A percentile compares a stretch with the other conserved stretches of the same genome.
These are phyloP conservation scores for Crotalus helleri DNA, from an alignment of 2,113 vertebrate species.

Conservation along the genomic window DNA sequence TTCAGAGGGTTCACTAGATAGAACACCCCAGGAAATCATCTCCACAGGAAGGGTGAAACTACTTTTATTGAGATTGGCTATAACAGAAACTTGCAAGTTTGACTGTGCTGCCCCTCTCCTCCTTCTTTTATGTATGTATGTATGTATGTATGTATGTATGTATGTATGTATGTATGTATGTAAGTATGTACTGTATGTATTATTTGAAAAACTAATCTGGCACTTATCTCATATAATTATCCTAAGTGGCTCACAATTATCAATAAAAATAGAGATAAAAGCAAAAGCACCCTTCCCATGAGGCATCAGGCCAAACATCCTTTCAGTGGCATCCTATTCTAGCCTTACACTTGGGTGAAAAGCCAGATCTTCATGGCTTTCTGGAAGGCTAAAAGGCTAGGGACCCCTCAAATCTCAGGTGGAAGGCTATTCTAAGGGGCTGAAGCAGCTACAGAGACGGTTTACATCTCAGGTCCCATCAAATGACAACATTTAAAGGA, in stretches of 20 bases:
- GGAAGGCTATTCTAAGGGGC: background rate
- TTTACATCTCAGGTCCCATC: background rate
- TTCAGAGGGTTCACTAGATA: too few relatives aligned
- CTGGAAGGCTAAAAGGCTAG: background rate
- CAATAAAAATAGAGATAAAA: background rate
- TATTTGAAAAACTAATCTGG: background rate
- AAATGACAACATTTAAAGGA: background rate
- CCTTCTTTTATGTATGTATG: background rate
- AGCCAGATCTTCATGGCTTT: background rate
- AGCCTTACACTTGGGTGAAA: background rate
- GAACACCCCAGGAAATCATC: too few relatives aligned
- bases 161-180: too few relatives aligned
- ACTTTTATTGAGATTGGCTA: too few relatives aligned
- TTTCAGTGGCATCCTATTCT: background rate
- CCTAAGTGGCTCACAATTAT: background rate
- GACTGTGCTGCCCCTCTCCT: background rate
- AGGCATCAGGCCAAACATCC: background rate
- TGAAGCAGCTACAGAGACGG: background rate
- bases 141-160: background rate
- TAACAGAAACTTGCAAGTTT: background rate
- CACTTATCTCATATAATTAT: background rate
- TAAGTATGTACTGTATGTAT: background rate
- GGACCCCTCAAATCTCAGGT: background rate
- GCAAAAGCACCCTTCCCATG: background rate
- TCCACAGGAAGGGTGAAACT: too few relatives aligned